Evolutionary conservation across 2,888 invertebrate species (phyloP), one percentile per base, ranked within the genome.

Genomic region (Diaphora mendica): DNA sequence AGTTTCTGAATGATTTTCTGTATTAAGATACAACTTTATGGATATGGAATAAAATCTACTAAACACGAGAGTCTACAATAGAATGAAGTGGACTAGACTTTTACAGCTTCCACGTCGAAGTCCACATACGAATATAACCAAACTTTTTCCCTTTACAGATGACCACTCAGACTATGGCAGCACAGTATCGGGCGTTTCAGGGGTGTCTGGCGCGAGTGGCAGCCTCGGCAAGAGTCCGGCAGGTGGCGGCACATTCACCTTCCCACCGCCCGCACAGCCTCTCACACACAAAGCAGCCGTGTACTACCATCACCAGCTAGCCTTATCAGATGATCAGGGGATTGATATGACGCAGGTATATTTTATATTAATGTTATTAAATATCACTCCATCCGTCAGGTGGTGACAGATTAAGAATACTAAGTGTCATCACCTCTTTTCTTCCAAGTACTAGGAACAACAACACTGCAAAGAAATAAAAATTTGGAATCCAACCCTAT

Each of bases 291-390:
- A 97, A 87, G 97, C 97, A 1, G 97, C 97, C 1, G 97, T 97
- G 3, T 97, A 97, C 90, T 98, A 98, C 93, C 97, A 98, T 87
- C 98, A 98, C 86, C 98, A 98, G 92, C 96, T 98, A 84, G 97
- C 98, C 77, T 95, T 98, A 78, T 97, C 98, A 89, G 98, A 98
- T 91, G 98, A 98, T 92, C 98, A 98, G 94, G 98, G 98, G 78
- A 98, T 98, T 87, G 98, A 98, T 94, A 97, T 98, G 96, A 98
- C 98, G 80, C 98, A 98, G 96, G 97, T 48, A 71, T 48, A 11
- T 42, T 68, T 69, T 42, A 20, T n/a, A 11, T 55, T 23, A 23
- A 26, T 39, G 39, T 11, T 35, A 35, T 7, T 35, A 5, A 35
- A 35, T 35, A 7, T 35, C 35, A 35, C 35, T 35, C 33, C 4